A percentile compares a stretch with the other conserved stretches of the same genome.
Conservation (phyloP, 2,888 invertebrate species). For the Aphidoletes aphidimyza region DNA sequence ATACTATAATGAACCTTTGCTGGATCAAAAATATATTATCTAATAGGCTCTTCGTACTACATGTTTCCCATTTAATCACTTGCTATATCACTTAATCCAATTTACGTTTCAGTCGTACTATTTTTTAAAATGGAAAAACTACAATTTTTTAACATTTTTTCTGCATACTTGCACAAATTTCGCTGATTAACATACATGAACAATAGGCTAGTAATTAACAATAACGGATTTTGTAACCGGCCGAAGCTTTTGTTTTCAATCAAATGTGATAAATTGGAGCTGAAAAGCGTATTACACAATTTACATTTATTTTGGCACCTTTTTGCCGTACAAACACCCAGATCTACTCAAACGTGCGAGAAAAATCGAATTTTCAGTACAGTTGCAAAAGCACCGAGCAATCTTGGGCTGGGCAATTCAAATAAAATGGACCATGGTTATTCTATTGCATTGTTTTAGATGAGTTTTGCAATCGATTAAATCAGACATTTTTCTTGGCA, state of each 20-base stretch:
- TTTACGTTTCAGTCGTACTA: slow-evolving; percentile 27
- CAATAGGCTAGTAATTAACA: background rate
- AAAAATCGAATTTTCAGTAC: background rate
- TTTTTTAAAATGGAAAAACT: background rate
- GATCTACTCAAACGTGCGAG: background rate
- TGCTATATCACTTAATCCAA: background rate
- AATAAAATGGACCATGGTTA: slow-evolving; percentile 5
- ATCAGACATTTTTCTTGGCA: background rate
- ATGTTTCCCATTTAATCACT: background rate
- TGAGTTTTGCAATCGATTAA: background rate
- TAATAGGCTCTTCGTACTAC: background rate
- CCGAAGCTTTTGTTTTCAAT: slow-evolving; percentile 46
- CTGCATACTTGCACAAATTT: background rate
- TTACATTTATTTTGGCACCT: background rate
- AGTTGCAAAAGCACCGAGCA: background rate
- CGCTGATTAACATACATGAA: background rate
- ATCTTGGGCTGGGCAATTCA: background rate
- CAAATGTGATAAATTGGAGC: slow-evolving; percentile 32
- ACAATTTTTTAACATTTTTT: background rate
- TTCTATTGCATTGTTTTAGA: slow-evolving; percentile 1
- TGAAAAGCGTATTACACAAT: slow-evolving; percentile 3
- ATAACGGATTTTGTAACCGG: background rate
- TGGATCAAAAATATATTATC: slow-evolving; percentile 4
- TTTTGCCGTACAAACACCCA: no score
- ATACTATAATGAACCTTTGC: background rate